Evolutionary conservation across 2,113 vertebrate species (phyloP).

Genomic region (Rhea americana): DNA sequence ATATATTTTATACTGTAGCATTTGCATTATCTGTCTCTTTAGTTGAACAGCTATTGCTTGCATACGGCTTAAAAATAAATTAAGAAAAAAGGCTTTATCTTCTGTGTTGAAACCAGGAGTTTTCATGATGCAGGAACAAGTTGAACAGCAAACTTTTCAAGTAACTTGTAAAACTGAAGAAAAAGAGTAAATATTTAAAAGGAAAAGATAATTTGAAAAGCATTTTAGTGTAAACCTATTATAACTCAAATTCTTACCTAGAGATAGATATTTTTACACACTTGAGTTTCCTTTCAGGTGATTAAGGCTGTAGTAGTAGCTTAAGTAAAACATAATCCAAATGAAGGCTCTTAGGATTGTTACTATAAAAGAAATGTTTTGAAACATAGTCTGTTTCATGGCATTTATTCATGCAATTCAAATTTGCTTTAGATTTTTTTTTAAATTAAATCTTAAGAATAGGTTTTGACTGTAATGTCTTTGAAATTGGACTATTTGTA

Average conservation of each 20-base stretch:
- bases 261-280: background rate
- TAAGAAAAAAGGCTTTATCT: background rate
- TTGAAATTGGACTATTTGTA: background rate
- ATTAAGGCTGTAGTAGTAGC: background rate
- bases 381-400: background rate
- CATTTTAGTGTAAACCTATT: background rate
- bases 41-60: background rate
- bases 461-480: background rate
- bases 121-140: background rate
- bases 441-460: background rate
- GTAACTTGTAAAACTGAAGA: background rate
- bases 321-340: background rate
- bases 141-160: background rate
- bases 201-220: background rate
- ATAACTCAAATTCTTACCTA: background rate
- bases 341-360: background rate
- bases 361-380: background rate
- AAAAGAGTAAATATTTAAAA: background rate
- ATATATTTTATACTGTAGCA: background rate
- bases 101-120: background rate
- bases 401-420: background rate
- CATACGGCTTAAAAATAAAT: background rate
- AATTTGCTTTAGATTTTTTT: background rate
- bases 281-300: background rate
- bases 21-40: background rate